Base-by-base conservation (phyloP, 2,888 invertebrate species). In the Anthophora plumipes region DNA sequence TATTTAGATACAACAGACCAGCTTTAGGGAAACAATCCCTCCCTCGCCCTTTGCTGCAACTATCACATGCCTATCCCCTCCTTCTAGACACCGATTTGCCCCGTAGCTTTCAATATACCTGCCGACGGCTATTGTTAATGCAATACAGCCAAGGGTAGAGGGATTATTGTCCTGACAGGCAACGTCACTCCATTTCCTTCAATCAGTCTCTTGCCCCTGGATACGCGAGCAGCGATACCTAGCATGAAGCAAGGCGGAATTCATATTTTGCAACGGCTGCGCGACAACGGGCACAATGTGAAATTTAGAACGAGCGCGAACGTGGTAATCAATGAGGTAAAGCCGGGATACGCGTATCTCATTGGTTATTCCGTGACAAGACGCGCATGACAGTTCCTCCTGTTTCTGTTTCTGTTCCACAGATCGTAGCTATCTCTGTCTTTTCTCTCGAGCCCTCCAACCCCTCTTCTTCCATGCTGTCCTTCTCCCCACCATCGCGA, bases 241-340 rank as follows among this genome's bases (percentile, higher is more conserved):
- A 67, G 48, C 64, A 52, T 61, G 37, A 73, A 59, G 17, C 37
- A 60, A 37, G 66, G 31, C 31, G 4, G 31, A 75, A 77, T 84
- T 85, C 71, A 74, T 81, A 84, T 79, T 84, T 83, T 64, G 70
- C 77, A 54, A 70, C 74, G 63, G 61, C 50, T 43, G 20, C 66
- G 31, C 63, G 79, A 70, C 78, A 50, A 50, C 57, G 48, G 60
- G 61, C 71, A 67, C 72, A 71, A 87, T 75, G 78, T 41, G 71
- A 85, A 83, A 86, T 86, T 86, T 85, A 83, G 83, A 86, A 78
- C 85, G 80, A 73, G 79, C 83, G 79, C 83, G 82, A 80, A 72
- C 80, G 71, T 72, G 73, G 69, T 83, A 86, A 86, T 86, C 87
- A 85, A 86, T 86, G 86, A 86, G 87, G 75, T 82, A 78, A 31